These are phyloP conservation scores for Balaenoptera acutorostrata DNA, from an alignment of 2,113 vertebrate genomes.

Conservation along the genomic window DNA sequence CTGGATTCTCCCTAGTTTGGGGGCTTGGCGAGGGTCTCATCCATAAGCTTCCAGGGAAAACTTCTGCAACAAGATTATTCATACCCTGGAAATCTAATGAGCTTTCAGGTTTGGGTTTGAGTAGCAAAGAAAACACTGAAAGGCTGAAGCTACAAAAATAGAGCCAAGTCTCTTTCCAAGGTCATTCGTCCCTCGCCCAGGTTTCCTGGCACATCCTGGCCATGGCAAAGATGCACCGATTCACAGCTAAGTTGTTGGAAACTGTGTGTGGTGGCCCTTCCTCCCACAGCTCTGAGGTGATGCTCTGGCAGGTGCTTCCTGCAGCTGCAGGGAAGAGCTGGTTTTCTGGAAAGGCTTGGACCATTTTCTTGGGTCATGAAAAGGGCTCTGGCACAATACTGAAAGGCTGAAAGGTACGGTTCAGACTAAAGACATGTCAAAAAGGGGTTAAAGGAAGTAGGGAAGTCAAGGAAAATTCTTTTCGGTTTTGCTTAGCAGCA, in stretches of 20 bases:
- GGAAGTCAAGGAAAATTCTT: background rate
- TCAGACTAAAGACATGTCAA: background rate
- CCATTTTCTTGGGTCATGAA: background rate
- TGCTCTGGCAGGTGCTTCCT: background rate
- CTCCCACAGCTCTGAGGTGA: background rate
- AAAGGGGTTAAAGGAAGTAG: background rate
- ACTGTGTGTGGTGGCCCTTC: fast-evolving
- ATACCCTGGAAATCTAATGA: background rate
- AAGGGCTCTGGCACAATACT: background rate
- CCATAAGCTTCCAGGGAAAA: background rate
- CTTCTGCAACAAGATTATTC: background rate
- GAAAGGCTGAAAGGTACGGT: background rate
- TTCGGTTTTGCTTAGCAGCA: background rate
- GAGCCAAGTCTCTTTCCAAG: background rate
- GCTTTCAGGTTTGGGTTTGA: background rate
- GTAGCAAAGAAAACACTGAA: background rate
- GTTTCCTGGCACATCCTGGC: background rate
- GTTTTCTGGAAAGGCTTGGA: constrained; percentile 11
- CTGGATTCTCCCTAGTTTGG: background rate
- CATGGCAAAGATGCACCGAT: background rate
- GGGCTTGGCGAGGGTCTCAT: background rate
- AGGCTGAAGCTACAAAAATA: background rate
- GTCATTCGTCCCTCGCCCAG: background rate
- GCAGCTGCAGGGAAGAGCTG: background rate
- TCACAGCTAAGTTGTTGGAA: background rate